phyloP scores from a whole-genome alignment of 2,797 vertebrate genomes.

The Muraenolepis orangiensis region DNA sequence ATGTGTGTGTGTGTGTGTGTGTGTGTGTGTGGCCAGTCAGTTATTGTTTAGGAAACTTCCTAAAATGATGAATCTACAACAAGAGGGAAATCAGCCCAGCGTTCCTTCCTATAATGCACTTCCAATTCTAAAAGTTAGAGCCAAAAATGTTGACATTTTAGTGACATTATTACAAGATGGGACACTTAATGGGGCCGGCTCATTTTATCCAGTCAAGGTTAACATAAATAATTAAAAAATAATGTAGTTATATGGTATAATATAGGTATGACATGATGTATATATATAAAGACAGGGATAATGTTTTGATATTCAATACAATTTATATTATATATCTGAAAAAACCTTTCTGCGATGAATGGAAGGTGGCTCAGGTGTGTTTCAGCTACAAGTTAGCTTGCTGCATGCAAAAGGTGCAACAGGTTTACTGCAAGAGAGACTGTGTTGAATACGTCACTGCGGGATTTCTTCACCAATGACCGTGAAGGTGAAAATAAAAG shows the following conservation, averaged over 20 bases:
- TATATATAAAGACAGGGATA: neutral
- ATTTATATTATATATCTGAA: neutral
- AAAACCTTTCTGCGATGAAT: neutral
- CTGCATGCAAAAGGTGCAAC: neutral
- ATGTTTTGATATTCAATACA: neutral
- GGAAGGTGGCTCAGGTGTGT: neutral
- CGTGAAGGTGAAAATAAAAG: neutral
- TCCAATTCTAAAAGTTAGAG: neutral
- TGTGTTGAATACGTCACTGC: neutral
- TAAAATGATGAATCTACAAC: neutral
- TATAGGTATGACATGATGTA: neutral
- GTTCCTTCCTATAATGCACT: neutral
- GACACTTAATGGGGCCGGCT: neutral
- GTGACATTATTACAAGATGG: neutral
- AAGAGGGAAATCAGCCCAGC: neutral
- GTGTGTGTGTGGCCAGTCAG: neutral
- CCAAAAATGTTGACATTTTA: neutral
- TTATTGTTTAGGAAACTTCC: neutral
- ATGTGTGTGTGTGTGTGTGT: neutral
- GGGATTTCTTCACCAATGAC: neutral
- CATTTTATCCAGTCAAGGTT: neutral
- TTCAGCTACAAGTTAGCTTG: neutral
- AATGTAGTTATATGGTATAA: neutral
- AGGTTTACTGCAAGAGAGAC: neutral
- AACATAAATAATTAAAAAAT: neutral